Evolutionary conservation across 2,113 vertebrate species (phyloP).

Genomic region (Oryzias curvinotus): DNA sequence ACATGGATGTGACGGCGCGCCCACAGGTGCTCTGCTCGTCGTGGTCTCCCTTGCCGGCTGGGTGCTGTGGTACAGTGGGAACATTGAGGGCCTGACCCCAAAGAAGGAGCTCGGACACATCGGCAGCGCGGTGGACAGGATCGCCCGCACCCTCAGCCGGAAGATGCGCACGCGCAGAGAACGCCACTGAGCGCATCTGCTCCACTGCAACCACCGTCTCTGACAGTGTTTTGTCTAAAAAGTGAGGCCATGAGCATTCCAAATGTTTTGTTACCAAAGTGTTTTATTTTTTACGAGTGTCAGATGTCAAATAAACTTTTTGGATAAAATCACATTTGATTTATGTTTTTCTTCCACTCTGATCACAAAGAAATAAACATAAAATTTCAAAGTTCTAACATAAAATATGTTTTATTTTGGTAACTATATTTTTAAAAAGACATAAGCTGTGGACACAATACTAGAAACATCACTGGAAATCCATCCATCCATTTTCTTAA

Average conservation of each 20-base stretch:
- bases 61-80: slow-evolving; percentile 92
- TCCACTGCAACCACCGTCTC: accelerated
- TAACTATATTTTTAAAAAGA: no score
- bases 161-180: slow-evolving; percentile 62
- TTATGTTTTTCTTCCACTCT: slow-evolving; percentile 5
- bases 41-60: slow-evolving; percentile 85
- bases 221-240: slow-evolving; percentile 18
- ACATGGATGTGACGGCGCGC: no score
- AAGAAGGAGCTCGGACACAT: slow-evolving; percentile 73
- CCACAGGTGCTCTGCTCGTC: slow-evolving; percentile 81
- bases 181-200: slow-evolving; percentile 22
- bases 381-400: neutral
- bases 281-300: neutral
- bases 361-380: neutral
- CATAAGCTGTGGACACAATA: no score
- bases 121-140: slow-evolving; percentile 70
- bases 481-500: no score
- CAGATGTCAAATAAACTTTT: slow-evolving; percentile 48
- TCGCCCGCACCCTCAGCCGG: slow-evolving; percentile 77
- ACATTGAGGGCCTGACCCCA: slow-evolving; percentile 80
- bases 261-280: slow-evolving; percentile 7
- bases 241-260: slow-evolving; percentile 13
- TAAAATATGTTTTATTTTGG: no score
- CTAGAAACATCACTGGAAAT: no score
- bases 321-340: neutral